Evolutionary conservation across 2,113 vertebrate species (phyloP), one percentile per base, ranked within the genome.

Genomic region (Gambusia holbrooki): DNA sequence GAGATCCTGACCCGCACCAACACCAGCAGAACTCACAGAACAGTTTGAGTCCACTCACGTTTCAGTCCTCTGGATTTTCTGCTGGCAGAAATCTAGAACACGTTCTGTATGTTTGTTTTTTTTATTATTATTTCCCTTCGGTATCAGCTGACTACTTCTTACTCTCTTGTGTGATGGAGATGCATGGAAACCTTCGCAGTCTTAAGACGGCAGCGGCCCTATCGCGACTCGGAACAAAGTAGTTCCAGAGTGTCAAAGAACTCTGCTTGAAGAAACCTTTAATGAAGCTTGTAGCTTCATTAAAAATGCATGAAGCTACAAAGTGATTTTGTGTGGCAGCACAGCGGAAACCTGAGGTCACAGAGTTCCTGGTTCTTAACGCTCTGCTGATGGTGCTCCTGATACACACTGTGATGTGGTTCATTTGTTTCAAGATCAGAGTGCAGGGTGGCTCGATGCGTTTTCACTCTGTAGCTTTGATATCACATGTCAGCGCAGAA

Each of bases 1-100:
- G 94, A 96, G 96, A 92, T 62, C 51, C 32, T 28, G 33, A 80
- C 69, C n/a, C 22, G 2, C 1, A 19, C 17, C 13, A 69, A 28
- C 60, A n/a, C 51, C n/a, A 28, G 60, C 60, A 19, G 29, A 9
- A 62, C 14, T 58, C 51, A 25, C 15, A 58, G 51, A n/a, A 58
- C 8, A 10, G 25, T 25, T n/a, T 1, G 3, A 10, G 7, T 51
- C 5, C n/a, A 1, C 13, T 45, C 66, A 15, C 35, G 35, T 48
- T 10, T 51, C 66, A 79, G 42, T 73, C 81, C 3, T 28, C 63
- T 61, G 7, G 29, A 29, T 51, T 67, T 15, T 12, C 4, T 63
- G 65, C 45, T 28, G 32, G 51, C 19, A 40, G 27, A 45, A 13
- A 28, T 58, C 5, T 25, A 63, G 1, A 61, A 28, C 54, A 25